Conservation (phyloP, 1,140 invertebrate species). For the Bombus waltoni region DNA sequence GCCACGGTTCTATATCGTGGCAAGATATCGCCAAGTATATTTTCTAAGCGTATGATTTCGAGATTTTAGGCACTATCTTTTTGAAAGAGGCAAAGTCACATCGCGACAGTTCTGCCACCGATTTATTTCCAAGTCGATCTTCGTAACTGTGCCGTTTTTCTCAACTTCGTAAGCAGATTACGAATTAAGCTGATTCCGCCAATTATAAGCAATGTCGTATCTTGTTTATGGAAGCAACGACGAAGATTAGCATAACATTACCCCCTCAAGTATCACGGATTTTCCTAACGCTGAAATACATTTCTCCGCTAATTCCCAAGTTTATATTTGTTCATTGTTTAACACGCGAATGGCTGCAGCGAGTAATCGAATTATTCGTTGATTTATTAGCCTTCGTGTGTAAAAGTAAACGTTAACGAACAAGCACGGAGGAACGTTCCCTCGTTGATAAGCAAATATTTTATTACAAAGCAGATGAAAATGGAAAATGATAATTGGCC, state of each 20-base stretch:
- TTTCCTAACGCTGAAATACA: not conserved
- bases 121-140: constrained; percentile 1
- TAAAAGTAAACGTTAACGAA: not conserved
- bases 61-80: too few species aligned
- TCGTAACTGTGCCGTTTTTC: not conserved
- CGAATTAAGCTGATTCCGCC: constrained; percentile 16
- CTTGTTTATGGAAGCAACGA: not conserved
- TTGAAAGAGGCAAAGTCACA: not conserved
- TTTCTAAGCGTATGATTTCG: too few species aligned
- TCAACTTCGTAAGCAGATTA: constrained; percentile 14
- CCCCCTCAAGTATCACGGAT: not conserved
- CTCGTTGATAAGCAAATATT: not conserved
- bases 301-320: too few species aligned
- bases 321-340: not conserved
- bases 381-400: not conserved
- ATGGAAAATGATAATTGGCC: too few species aligned
- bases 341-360: too few species aligned
- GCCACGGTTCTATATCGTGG: too few species aligned
- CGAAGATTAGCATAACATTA: constrained; percentile 3
- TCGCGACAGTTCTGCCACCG: not conserved
- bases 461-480: not conserved
- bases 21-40: too few species aligned
- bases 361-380: not conserved
- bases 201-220: constrained; percentile 23
- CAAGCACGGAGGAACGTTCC: too few species aligned